These are phyloP conservation scores for Rhyacophila evoluta DNA, from an alignment of 2,888 invertebrate species.

Conservation along the genomic window DNA sequence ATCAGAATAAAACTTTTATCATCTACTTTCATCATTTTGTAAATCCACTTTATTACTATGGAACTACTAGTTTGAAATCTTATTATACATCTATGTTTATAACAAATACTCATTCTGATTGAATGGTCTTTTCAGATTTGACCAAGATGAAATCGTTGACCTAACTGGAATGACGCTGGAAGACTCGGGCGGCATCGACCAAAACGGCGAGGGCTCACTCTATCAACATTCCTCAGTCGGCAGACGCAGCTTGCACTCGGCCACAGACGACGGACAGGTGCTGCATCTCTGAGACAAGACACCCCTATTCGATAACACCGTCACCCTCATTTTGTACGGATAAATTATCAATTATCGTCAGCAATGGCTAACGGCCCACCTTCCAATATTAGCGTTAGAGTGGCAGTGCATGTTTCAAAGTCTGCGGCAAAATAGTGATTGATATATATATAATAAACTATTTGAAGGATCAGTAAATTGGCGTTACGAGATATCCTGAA, in stretches of 20 bases:
- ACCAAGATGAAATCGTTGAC: slow-evolving; percentile 92
- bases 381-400: not conserved
- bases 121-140: slow-evolving; percentile 64
- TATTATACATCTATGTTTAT: no score
- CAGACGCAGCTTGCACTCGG: slow-evolving; percentile 58
- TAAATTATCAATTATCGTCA: not conserved
- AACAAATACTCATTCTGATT: no score
- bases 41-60: no score
- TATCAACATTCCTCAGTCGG: slow-evolving; percentile 45
- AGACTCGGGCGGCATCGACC: slow-evolving; percentile 62
- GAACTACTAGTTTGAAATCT: no score
- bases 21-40: no score
- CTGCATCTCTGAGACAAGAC: slow-evolving; percentile 65
- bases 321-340: not conserved
- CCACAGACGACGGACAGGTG: slow-evolving; percentile 68
- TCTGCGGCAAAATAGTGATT: not conserved
- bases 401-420: not conserved
- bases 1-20: no score
- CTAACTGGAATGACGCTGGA: slow-evolving; percentile 79
- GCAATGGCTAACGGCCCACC: not conserved
- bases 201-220: slow-evolving; percentile 57
- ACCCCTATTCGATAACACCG: not conserved
- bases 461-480: not conserved
- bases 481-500: not conserved
- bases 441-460: not conserved